These are phyloP conservation scores for Spheniscus mendiculus DNA, from an alignment of 2,113 vertebrate species.

Conservation along the genomic window DNA sequence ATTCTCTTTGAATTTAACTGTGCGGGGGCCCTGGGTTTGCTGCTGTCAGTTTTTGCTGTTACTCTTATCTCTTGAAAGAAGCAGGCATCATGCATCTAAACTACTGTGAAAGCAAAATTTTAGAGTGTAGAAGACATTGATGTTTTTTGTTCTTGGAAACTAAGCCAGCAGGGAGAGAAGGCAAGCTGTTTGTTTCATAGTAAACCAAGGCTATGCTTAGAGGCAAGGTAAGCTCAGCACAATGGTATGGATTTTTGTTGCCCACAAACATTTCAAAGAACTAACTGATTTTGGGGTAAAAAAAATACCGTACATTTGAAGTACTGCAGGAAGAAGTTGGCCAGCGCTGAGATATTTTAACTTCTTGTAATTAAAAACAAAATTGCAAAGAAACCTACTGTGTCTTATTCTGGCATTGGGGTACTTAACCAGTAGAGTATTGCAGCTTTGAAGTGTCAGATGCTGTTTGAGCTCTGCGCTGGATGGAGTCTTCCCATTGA, in stretches of 20 bases:
- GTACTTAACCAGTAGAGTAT: neutral
- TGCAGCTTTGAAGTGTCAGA: neutral
- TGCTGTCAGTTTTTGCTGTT: neutral
- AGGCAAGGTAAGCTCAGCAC: neutral
- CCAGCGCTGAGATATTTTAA: neutral
- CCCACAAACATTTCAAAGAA: neutral
- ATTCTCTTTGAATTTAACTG: neutral
- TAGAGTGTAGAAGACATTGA: neutral
- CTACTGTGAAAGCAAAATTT: neutral
- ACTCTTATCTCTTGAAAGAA: neutral
- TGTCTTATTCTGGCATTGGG: neutral
- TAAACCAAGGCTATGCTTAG: neutral
- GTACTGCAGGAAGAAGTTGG: neutral
- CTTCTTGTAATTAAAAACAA: neutral
- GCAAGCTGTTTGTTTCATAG: neutral
- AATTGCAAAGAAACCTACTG: neutral
- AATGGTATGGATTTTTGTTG: accelerated
- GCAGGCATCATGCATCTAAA: neutral
- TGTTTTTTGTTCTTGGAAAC: neutral
- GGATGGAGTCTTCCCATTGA: neutral
- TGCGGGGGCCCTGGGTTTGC: neutral
- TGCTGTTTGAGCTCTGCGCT: neutral
- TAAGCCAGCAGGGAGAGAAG: neutral
- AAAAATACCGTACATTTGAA: neutral
- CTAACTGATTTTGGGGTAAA: neutral